phyloP scores from a whole-genome alignment of 2,888 invertebrate species.

The Myathropa florea region DNA sequence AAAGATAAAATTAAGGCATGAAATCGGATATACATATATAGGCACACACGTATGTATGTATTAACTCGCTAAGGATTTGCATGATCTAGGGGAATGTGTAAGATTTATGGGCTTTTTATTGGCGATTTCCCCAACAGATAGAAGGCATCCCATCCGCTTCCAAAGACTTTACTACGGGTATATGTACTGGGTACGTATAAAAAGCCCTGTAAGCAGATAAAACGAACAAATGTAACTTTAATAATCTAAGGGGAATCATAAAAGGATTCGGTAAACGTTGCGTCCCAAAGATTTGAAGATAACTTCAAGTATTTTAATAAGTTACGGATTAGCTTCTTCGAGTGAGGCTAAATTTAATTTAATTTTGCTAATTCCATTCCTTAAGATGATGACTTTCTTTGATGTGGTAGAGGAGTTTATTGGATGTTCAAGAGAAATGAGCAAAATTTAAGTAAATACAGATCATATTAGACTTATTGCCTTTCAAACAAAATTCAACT shows the following conservation, averaged over 20 bases:
- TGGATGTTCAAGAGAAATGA: background rate
- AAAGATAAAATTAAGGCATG: background rate
- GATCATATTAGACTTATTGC: no score
- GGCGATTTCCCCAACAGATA: constrained; percentile 34
- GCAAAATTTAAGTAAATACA: no score
- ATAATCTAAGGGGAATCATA: constrained; percentile 25
- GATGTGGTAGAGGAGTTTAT: background rate
- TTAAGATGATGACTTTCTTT: background rate
- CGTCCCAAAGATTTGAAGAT: background rate
- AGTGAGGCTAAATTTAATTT: constrained; percentile 5
- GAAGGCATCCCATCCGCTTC: background rate
- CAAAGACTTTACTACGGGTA: constrained; percentile 30
- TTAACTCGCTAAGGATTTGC: constrained; percentile 20
- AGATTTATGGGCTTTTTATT: constrained; percentile 49
- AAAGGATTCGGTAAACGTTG: background rate
- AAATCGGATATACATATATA: background rate
- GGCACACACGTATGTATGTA: background rate
- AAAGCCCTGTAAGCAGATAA: constrained; percentile 19
- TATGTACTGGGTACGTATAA: constrained; percentile 9
- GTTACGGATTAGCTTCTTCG: background rate
- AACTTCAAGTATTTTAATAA: constrained; percentile 21
- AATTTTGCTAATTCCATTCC: constrained; percentile 1
- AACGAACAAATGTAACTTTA: constrained; percentile 26
- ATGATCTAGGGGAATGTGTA: constrained; percentile 30
- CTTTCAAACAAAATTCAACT: no score